phyloP scores from a whole-genome alignment of 2,797 vertebrate species.

The Syncerus caffer region DNA sequence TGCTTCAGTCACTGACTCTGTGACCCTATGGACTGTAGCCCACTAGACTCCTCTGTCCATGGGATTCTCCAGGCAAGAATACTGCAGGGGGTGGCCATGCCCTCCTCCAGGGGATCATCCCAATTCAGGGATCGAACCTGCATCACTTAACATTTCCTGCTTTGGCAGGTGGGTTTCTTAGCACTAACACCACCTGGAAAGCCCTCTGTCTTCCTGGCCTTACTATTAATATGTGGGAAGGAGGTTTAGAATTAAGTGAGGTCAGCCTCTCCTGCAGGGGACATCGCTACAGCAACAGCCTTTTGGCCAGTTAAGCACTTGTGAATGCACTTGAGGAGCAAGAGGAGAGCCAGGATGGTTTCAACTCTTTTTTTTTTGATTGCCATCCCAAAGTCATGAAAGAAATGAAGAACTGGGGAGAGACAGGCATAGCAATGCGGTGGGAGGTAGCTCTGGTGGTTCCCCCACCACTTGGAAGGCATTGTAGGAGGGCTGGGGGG shows the following conservation, averaged over 20 bases:
- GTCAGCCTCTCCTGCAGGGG: not conserved
- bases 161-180: not conserved
- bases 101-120: not conserved
- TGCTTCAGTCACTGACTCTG: not conserved
- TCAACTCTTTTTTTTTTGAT: not conserved
- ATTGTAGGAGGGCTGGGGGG: not conserved
- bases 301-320: not conserved
- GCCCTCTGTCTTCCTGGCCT: not conserved
- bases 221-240: not conserved
- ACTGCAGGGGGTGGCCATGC: not conserved
- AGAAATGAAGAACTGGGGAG: not conserved
- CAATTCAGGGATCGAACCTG: not conserved
- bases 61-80: not conserved
- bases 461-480: not conserved
- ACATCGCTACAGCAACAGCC: no score
- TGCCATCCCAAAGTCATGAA: not conserved
- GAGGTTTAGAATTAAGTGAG: not conserved
- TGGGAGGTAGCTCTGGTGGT: not conserved
- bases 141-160: not conserved
- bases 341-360: not conserved
- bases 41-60: not conserved
- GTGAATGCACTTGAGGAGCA: not conserved
- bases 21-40: not conserved
- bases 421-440: fast-evolving
- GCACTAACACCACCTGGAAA: not conserved